phyloP scores from a whole-genome alignment of 2,797 vertebrate species.

The Microchirus variegatus region DNA sequence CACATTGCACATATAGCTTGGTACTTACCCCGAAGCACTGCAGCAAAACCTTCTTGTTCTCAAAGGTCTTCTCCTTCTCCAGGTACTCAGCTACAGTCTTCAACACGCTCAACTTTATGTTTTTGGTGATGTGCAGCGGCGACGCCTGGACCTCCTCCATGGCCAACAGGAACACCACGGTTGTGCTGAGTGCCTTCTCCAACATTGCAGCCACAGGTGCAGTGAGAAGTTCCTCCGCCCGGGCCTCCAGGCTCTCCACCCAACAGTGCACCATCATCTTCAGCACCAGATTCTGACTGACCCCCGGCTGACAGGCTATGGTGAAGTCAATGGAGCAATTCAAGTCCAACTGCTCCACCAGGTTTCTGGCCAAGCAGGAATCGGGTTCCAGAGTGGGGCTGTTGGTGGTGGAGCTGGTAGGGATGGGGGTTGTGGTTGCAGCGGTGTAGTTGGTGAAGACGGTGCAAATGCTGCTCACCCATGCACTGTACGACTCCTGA shows the following conservation, averaged over 20 bases:
- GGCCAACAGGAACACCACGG: constrained; percentile 75
- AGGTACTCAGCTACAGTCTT: constrained; percentile 67
- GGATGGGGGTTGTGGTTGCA: constrained; percentile 12
- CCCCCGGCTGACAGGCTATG: constrained; percentile 70
- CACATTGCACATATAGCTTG: too few species aligned
- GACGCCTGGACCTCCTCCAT: constrained; percentile 77
- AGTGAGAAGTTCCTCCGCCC: constrained; percentile 56
- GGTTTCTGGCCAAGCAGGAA: constrained; percentile 65
- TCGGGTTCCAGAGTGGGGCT: constrained; percentile 12
- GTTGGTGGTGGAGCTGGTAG: constrained; percentile 11
- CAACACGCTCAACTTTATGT: constrained; percentile 71
- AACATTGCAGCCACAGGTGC: constrained; percentile 53
- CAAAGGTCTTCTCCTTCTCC: constrained; percentile 66
- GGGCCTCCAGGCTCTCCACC: constrained; percentile 66
- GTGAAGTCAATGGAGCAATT: constrained; percentile 74
- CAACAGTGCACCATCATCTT: constrained; percentile 76
- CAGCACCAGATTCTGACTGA: constrained; percentile 59
- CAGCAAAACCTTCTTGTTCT: constrained; percentile 79
- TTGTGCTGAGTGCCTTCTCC: constrained; percentile 65
- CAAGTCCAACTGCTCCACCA: constrained; percentile 76
- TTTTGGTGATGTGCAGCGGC: constrained; percentile 67
- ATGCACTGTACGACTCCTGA: constrained; percentile 69
- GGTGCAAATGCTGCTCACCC: constrained; percentile 77
- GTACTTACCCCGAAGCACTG: constrained; percentile 86
- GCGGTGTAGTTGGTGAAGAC: constrained; percentile 67